Conservation (phyloP, 2,113 vertebrate species). For the Odontesthes bonariensis region DNA sequence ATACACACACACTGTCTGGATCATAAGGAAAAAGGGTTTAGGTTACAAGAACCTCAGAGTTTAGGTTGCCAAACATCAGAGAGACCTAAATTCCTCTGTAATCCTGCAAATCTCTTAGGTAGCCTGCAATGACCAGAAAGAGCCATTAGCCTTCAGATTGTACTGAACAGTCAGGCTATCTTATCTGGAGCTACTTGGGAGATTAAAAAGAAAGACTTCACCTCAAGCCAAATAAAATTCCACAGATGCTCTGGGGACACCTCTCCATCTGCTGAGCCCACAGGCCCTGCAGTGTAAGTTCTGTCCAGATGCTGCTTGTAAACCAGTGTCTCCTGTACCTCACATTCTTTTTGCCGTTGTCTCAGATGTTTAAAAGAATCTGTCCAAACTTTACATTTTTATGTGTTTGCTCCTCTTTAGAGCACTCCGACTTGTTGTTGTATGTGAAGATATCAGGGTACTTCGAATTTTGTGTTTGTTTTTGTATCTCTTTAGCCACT, state of each 20-base stretch:
- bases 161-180: slow-evolving; percentile 46
- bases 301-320: slow-evolving; percentile 57
- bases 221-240: slow-evolving; percentile 54
- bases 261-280: slow-evolving; percentile 33
- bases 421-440: slow-evolving; percentile 27
- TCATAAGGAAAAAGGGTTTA: background rate
- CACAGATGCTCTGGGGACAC: slow-evolving; percentile 47
- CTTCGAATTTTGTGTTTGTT: slow-evolving; percentile 45
- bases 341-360: slow-evolving; percentile 24
- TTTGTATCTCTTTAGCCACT: slow-evolving; percentile 27
- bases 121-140: slow-evolving; percentile 44
- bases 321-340: slow-evolving; percentile 50
- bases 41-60: slow-evolving; percentile 15
- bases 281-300: slow-evolving; percentile 20
- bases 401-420: slow-evolving; percentile 1
- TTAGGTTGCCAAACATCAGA: slow-evolving; percentile 48
- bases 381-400: slow-evolving; percentile 30
- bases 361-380: slow-evolving; percentile 11
- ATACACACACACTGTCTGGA: slow-evolving; percentile 6
- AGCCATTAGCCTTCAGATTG: slow-evolving; percentile 54
- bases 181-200: slow-evolving; percentile 62
- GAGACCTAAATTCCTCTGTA: slow-evolving; percentile 31
- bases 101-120: slow-evolving; percentile 38
- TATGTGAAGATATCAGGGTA: slow-evolving; percentile 70
- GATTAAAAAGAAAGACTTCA: slow-evolving; percentile 20